A percentile compares a stretch with the other conserved stretches of the same genome.
phyloP scores from a whole-genome alignment of 2,797 vertebrate species.

The Gorsachius magnificus region DNA sequence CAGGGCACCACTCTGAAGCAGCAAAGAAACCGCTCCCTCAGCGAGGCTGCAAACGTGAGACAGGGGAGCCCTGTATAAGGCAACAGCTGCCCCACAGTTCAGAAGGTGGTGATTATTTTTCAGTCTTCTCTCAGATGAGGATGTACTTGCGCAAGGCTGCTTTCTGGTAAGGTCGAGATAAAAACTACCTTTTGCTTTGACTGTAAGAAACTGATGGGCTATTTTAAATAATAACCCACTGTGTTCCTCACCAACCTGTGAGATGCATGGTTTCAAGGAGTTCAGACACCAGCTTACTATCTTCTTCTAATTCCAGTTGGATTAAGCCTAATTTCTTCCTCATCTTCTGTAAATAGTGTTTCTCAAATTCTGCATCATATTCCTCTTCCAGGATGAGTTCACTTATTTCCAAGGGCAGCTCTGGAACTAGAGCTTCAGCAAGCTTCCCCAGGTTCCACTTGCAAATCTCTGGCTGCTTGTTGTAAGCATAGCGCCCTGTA shows the following conservation, averaged over 20 bases:
- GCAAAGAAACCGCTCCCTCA: neutral
- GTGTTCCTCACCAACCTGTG: conserved; percentile 80
- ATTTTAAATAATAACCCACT: neutral
- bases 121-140: neutral
- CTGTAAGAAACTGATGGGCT: neutral
- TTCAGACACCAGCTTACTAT: conserved; percentile 83
- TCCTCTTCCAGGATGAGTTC: conserved; percentile 84
- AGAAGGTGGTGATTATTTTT: neutral
- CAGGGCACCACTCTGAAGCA: neutral
- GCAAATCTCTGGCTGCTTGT: conserved; percentile 92
- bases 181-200: neutral
- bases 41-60: neutral
- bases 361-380: conserved; percentile 85
- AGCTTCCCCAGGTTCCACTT: conserved; percentile 94
- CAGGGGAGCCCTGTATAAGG: neutral
- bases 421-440: conserved; percentile 89
- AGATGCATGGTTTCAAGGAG: conserved; percentile 92
- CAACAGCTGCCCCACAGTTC: neutral
- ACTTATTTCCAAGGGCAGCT: conserved; percentile 83
- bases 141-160: neutral
- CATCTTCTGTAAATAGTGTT: conserved; percentile 90
- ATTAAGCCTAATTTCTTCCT: conserved; percentile 91
- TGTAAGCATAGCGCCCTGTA: conserved; percentile 90
- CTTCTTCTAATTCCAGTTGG: conserved; percentile 82
- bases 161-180: neutral